A percentile compares a stretch with the other conserved stretches of the same genome.
These are phyloP conservation scores for Gouania willdenowi DNA, from an alignment of 2,797 vertebrate genomes.

Conservation along the genomic window DNA sequence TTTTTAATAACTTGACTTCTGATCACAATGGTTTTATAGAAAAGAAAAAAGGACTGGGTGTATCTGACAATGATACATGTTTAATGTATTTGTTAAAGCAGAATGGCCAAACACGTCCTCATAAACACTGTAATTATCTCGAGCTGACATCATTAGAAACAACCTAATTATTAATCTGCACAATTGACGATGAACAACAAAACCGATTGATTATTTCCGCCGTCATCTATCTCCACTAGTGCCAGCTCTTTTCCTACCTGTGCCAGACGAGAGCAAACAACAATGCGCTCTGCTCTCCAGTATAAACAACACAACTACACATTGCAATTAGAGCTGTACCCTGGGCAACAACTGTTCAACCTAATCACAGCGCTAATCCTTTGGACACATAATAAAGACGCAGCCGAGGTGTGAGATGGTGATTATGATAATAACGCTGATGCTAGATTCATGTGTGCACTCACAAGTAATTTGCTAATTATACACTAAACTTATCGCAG, in stretches of 20 bases:
- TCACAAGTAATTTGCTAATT: slow-evolving; percentile 17
- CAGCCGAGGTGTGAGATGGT: slow-evolving; percentile 11
- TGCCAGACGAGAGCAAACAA: background rate
- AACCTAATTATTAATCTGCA: background rate
- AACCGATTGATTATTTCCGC: background rate
- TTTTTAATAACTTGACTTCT: too few relatives aligned
- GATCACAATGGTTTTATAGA: too few relatives aligned
- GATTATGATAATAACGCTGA: slow-evolving; percentile 17
- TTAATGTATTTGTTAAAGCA: too few relatives aligned
- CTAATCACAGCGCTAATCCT: slow-evolving; percentile 10
- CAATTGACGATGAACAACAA: background rate
- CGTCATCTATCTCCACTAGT: background rate
- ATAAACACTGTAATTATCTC: too few relatives aligned
- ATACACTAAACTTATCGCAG: slow-evolving; percentile 4
- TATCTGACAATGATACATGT: too few relatives aligned
- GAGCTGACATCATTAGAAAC: background rate
- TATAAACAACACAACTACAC: background rate
- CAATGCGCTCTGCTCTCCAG: background rate
- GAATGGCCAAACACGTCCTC: too few relatives aligned
- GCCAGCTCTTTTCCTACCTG: background rate
- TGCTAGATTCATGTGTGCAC: background rate
- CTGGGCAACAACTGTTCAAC: slow-evolving; percentile 4
- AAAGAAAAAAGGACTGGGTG: too few relatives aligned
- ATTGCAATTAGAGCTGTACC: slow-evolving; percentile 2
- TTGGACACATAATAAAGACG: slow-evolving; percentile 6